Conservation (phyloP, 2,888 invertebrate genomes). For the Andricus curvator region DNA sequence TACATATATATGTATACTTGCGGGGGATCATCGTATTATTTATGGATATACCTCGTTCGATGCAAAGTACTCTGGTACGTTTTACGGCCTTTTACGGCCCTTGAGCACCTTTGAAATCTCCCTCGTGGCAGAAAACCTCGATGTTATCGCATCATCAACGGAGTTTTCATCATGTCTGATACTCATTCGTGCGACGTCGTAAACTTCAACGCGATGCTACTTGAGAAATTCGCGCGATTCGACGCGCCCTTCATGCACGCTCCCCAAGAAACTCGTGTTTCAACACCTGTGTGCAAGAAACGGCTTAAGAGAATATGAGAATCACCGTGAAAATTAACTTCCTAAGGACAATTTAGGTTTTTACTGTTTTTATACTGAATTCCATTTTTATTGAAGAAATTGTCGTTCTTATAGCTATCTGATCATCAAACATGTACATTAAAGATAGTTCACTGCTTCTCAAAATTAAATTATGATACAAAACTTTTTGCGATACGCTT, state of each 20-base stretch:
- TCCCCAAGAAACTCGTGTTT: conserved; percentile 12
- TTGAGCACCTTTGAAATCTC: not conserved
- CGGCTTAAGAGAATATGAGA: conserved; percentile 12
- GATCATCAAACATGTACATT: not conserved
- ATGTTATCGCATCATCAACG: conserved; percentile 22
- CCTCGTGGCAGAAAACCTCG: not conserved
- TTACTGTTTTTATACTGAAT: not conserved
- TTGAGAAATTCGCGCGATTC: conserved; percentile 26
- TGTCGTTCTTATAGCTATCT: not conserved
- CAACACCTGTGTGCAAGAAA: conserved; percentile 15
- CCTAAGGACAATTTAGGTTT: not conserved
- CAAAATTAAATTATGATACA: too few species aligned
- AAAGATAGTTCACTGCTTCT: not conserved
- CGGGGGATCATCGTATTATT: conserved; percentile 6
- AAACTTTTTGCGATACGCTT: too few species aligned
- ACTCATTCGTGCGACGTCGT: conserved; percentile 23
- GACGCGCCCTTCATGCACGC: conserved; percentile 27
- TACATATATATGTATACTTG: not conserved
- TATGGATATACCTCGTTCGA: conserved; percentile 13
- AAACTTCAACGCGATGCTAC: conserved; percentile 35
- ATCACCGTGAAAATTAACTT: conserved; percentile 32
- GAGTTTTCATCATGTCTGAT: conserved; percentile 30
- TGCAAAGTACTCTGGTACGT: not conserved
- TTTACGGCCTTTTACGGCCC: not conserved
- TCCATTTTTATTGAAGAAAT: not conserved